Conservation (phyloP, 2,888 invertebrate genomes). For the Cantharis lateralis region DNA sequence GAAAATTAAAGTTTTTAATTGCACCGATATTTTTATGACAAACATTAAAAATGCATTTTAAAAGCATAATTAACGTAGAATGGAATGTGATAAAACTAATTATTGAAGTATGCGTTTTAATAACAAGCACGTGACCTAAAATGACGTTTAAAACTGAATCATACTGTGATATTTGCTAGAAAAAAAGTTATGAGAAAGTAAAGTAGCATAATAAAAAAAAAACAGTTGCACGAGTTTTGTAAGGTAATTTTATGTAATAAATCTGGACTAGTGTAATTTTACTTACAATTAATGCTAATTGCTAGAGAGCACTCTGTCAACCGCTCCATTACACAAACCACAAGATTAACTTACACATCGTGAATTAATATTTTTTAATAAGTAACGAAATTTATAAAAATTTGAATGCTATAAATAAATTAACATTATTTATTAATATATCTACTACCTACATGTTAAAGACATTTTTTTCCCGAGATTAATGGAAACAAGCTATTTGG, state of each 20-base stretch:
- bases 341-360: constrained; percentile 8
- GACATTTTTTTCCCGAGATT: background rate
- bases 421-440: background rate
- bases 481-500: background rate
- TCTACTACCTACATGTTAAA: background rate
- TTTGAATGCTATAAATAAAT: background rate
- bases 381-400: background rate
- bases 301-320: constrained; percentile 19
- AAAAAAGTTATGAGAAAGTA: background rate
- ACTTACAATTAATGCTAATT: background rate
- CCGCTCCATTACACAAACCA: constrained; percentile 10
- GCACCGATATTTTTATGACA: background rate
- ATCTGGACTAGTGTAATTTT: constrained; percentile 8
- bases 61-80: background rate
- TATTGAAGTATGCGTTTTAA: background rate
- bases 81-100: background rate
- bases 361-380: constrained; percentile 15
- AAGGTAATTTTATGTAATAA: constrained; percentile 5
- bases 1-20: background rate
- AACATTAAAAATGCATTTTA: background rate
- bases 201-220: background rate
- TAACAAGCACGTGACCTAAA: background rate
- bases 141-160: background rate
- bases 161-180: background rate
- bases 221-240: background rate